These are phyloP conservation scores for Malurus leucopterus DNA, from an alignment of 2,797 vertebrate species.

Conservation along the genomic window DNA sequence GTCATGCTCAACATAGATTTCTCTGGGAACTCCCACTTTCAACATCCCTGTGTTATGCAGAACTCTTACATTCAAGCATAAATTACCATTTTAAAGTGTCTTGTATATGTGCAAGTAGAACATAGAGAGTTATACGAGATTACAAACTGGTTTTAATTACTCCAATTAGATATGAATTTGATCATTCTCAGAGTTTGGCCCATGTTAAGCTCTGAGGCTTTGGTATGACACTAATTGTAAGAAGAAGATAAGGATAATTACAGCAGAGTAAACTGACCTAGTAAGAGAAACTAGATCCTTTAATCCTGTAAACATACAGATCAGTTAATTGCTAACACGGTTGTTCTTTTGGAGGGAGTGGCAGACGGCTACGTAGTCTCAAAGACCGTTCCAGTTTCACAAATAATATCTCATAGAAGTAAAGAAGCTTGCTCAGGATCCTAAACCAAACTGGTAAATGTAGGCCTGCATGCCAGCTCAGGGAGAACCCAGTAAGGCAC, in stretches of 20 bases:
- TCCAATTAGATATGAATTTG: rapidly evolving
- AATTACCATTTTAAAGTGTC: background rate
- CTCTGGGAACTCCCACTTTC: background rate
- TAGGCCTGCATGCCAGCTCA: background rate
- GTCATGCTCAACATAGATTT: rapidly evolving
- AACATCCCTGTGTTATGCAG: background rate
- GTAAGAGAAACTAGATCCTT: constrained; percentile 12
- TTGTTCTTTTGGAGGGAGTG: background rate
- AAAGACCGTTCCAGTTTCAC: background rate
- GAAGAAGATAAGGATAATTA: constrained; percentile 27
- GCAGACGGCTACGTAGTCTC: background rate
- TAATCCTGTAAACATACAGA: constrained; percentile 21
- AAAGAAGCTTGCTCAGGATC: background rate
- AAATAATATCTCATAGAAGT: background rate
- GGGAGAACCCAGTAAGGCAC: background rate
- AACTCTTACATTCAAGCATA: background rate
- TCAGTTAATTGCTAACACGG: background rate
- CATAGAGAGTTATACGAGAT: background rate
- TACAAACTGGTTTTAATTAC: background rate
- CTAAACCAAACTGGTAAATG: background rate
- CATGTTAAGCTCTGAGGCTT: background rate
- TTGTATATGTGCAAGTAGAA: background rate
- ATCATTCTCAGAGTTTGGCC: background rate
- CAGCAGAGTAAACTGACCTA: constrained; percentile 24
- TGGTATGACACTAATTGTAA: background rate